These are phyloP conservation scores for Entomyzon cyanotis DNA, from an alignment of 2,113 vertebrate species.

Conservation along the genomic window DNA sequence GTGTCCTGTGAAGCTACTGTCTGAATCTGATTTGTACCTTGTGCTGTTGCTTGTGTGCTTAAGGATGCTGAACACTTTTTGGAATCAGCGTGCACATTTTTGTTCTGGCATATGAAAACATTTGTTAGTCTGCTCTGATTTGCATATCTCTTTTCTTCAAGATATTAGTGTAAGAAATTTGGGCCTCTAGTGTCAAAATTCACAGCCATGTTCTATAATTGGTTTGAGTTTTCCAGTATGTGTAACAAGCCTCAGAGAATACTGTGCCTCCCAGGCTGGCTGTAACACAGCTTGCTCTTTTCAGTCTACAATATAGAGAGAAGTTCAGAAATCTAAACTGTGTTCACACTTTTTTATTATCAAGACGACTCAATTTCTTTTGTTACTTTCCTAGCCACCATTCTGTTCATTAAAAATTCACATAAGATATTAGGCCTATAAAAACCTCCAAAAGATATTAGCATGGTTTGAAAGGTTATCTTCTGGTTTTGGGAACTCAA, in stretches of 20 bases:
- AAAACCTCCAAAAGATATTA: rapidly evolving
- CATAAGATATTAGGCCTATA: neutral
- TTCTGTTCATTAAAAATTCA: neutral
- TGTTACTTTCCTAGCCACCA: neutral
- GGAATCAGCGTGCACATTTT: neutral
- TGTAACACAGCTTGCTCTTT: neutral
- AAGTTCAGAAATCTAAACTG: neutral
- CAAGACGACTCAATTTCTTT: neutral
- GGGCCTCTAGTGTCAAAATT: neutral
- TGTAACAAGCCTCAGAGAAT: neutral
- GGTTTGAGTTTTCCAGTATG: neutral
- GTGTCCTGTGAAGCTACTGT: neutral
- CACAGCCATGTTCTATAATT: neutral
- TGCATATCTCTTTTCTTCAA: neutral
- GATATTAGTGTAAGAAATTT: neutral
- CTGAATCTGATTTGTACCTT: neutral
- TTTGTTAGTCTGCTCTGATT: neutral
- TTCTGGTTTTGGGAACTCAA: neutral
- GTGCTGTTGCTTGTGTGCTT: neutral
- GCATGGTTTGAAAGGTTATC: neutral
- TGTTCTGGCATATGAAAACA: neutral
- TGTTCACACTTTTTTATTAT: neutral
- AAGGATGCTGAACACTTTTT: neutral
- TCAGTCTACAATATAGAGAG: too few relatives aligned
- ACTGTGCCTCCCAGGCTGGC: neutral